phyloP scores from a whole-genome alignment of 2,113 vertebrate species.

The Pyxicephalus adspersus region DNA sequence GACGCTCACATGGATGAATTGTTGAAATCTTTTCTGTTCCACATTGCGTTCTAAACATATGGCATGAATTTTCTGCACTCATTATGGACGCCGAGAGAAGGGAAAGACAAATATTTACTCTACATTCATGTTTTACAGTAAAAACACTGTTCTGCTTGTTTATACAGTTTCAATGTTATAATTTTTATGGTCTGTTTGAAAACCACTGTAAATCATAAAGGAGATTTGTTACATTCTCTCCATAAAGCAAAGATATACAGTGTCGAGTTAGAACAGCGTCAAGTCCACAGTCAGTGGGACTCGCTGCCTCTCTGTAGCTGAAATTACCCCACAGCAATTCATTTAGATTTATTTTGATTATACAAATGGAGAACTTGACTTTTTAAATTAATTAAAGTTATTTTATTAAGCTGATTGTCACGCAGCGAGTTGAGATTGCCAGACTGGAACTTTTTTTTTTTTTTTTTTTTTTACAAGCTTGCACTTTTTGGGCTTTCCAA shows the following conservation, averaged over 20 bases:
- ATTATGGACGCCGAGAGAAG: conserved; percentile 79
- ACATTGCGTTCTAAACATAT: conserved; percentile 74
- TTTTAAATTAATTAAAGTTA: conserved; percentile 57
- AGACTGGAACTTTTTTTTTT: conserved; percentile 25
- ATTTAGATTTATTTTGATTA: conserved; percentile 42
- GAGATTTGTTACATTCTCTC: conserved; percentile 75
- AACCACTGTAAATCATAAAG: conserved; percentile 82
- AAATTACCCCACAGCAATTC: conserved; percentile 28
- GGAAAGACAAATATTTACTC: conserved; percentile 83
- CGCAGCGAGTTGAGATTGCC: conserved; percentile 46
- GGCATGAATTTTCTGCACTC: conserved; percentile 78
- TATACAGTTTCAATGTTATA: conserved; percentile 87
- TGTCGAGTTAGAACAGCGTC: conserved; percentile 42
- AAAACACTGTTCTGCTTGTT: conserved; percentile 85
- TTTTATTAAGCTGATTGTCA: conserved; percentile 56
- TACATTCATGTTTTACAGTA: conserved; percentile 84
- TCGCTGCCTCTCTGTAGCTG: conserved; percentile 1
- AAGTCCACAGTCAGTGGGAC: conserved; percentile 47
- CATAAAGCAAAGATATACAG: conserved; percentile 57
- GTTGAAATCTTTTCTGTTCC: conserved; percentile 63
- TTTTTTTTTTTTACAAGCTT: conserved; percentile 43
- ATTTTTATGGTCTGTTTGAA: conserved; percentile 83
- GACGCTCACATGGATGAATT: conserved; percentile 64
- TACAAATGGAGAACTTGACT: conserved; percentile 55
- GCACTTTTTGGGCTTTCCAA: neutral